phyloP scores from a whole-genome alignment of 1,140 invertebrate species.

The Zaprionus africanus region DNA sequence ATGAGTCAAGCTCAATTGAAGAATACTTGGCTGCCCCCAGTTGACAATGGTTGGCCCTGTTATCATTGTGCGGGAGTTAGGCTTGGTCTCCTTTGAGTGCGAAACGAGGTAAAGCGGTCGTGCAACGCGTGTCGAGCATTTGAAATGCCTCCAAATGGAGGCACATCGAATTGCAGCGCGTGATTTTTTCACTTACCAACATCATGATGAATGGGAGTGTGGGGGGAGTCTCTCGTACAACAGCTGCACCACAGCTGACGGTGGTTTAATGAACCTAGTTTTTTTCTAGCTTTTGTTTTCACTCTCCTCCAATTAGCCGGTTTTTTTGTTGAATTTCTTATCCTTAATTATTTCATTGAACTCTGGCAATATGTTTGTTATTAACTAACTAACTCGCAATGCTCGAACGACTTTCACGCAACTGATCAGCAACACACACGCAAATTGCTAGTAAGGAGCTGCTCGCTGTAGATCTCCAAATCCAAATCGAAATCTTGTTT shows the following conservation, averaged over 20 bases:
- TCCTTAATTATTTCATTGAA: slow-evolving; percentile 70
- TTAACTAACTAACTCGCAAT: slow-evolving; percentile 37
- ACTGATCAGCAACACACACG: slow-evolving; percentile 49
- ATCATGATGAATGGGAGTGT: slow-evolving; percentile 20
- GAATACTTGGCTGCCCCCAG: slow-evolving; percentile 29
- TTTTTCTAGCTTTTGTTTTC: slow-evolving; percentile 25
- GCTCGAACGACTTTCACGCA: slow-evolving; percentile 72
- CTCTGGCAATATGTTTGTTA: slow-evolving; percentile 21
- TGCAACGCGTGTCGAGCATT: slow-evolving; percentile 35
- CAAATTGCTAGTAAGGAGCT: slow-evolving; percentile 54
- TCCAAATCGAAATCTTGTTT: slow-evolving; percentile 36
- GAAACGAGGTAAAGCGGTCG: slow-evolving; percentile 39
- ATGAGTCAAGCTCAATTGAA: slow-evolving; percentile 35
- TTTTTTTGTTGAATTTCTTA: slow-evolving; percentile 30
- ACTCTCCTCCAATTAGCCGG: slow-evolving; percentile 30
- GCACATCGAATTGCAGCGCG: neutral
- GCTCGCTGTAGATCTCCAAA: slow-evolving; percentile 7
- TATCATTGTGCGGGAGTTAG: slow-evolving; percentile 1
- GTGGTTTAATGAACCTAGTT: slow-evolving; percentile 12
- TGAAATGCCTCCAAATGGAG: slow-evolving; percentile 5
- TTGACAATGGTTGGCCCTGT: slow-evolving; percentile 12
- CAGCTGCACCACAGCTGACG: slow-evolving; percentile 17
- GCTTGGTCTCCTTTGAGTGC: slow-evolving; percentile 24
- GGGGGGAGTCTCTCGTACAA: neutral
- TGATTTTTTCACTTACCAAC: slow-evolving; percentile 38